Base-by-base conservation (phyloP, 2,888 invertebrate species). In the Ceriagrion tenellum region DNA sequence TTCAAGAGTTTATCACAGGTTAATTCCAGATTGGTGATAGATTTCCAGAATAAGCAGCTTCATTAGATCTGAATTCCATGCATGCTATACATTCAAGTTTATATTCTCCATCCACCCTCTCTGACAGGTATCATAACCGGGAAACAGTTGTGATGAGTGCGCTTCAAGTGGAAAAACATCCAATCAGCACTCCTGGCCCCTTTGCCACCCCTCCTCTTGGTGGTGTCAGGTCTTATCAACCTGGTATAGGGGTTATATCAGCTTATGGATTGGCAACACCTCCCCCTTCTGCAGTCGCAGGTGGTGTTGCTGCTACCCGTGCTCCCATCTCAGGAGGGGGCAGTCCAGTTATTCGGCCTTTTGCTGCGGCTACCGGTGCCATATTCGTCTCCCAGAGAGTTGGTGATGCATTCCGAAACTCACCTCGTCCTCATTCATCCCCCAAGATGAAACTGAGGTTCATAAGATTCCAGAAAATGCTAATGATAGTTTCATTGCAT, bases 391-490 rank as follows among this genome's bases (percentile, higher is more conserved):
- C 96, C 88, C 97, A 97, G 95, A 97, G 97, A 63, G 97, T 97
- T 95, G 98, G 98, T 95, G 97, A 97, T 96, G 95, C 95, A 16
- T 97, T 97, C 96, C 97, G 98, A 47, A 97, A 97, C 96, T 97
- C 97, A 95, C 97, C 97, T 56, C 97, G 97, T 96, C 98, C 98
- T 96, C 98, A 98, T 96, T 98, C 98, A 96, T 99, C 99, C 96
- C 99, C 99, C 96, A 99, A 99, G 97, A 98, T 99, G 98, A 99
- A 99, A 97, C 97, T 99, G 97, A 99, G 99, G 99, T 99, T 97
- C 96, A 97, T 59, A 95, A 74, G 74, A 93, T 74, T 93, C 93
- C 93, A 69, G 93, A 74, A 63, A 69, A 74, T 69, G 69, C 69
- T 93, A 69, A 63, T 47, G 47, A 69, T 69, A 91, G 35, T 93